Evolutionary conservation across 2,888 invertebrate genomes (phyloP).

Genomic region (Lissonota sp.): DNA sequence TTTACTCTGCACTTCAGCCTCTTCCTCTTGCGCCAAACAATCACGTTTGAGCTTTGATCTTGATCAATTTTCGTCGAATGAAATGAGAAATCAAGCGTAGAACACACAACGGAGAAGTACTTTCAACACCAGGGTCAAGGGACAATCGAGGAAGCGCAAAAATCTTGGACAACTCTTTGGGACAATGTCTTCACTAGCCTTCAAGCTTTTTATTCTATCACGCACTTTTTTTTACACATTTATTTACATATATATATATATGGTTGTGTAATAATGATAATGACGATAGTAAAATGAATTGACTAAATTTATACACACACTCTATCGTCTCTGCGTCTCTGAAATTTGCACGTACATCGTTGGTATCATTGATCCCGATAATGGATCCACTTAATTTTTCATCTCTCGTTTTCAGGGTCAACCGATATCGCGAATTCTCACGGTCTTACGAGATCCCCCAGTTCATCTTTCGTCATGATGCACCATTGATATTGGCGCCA

Average conservation of each 20-base stretch:
- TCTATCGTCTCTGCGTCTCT: constrained; percentile 15
- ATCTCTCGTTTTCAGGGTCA: not conserved
- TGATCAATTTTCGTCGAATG: not conserved
- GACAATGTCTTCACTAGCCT: constrained; percentile 49
- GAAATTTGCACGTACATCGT: constrained; percentile 10
- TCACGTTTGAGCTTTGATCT: not conserved
- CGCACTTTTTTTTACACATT: constrained; percentile 20
- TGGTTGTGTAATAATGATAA: not conserved
- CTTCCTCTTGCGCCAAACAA: constrained; percentile 24
- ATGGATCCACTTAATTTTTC: not conserved
- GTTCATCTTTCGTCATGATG: constrained; percentile 36
- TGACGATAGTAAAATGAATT: constrained; percentile 29
- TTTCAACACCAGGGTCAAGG: constrained; percentile 14
- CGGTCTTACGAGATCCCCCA: constrained; percentile 37
- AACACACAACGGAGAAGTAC: no score
- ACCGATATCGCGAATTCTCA: constrained; percentile 18
- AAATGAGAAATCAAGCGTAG: not conserved
- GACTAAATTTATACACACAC: constrained; percentile 63
- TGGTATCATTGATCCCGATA: not conserved
- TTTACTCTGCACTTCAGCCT: constrained; percentile 38
- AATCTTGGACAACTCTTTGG: constrained; percentile 29
- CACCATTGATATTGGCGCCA: not conserved
- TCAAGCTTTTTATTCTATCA: constrained; percentile 20
- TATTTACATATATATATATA: no score
- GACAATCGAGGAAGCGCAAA: not conserved